phyloP scores from a whole-genome alignment of 2,113 vertebrate species.

The Xiphophorus couchianus region DNA sequence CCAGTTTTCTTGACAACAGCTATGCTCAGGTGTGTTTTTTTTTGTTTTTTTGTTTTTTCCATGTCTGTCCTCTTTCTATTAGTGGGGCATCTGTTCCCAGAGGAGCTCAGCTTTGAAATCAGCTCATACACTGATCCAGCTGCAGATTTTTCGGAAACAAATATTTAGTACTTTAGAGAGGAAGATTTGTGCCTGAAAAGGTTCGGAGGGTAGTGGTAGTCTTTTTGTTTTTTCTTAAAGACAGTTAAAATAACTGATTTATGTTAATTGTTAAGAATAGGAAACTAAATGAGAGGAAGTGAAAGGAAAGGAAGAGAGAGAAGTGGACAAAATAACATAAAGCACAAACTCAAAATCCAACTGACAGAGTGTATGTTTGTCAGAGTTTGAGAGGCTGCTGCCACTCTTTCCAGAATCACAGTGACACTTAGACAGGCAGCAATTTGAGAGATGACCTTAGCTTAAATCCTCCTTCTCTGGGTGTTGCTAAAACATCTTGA shows the following conservation, averaged over 20 bases:
- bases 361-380: not conserved
- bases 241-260: constrained; percentile 5
- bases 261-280: not conserved
- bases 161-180: too few relatives aligned
- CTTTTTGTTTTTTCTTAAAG: not conserved
- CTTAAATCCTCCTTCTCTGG: constrained; percentile 17
- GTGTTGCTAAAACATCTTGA: constrained; percentile 11
- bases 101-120: too few relatives aligned
- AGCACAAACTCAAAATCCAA: not conserved
- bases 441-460: constrained; percentile 7
- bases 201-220: not conserved
- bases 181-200: not conserved
- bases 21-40: not conserved
- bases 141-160: too few relatives aligned
- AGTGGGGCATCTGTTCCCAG: not conserved
- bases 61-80: not conserved
- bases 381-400: not conserved
- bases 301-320: not conserved
- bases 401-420: not conserved
- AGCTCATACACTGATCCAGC: too few relatives aligned
- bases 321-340: not conserved
- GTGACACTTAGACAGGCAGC: constrained; percentile 9
- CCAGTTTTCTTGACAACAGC: too few relatives aligned
- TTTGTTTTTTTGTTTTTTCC: not conserved
- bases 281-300: too few relatives aligned